phyloP scores from a whole-genome alignment of 92 coral and sea anemone species.

The Umimayanthus kanabou region DNA sequence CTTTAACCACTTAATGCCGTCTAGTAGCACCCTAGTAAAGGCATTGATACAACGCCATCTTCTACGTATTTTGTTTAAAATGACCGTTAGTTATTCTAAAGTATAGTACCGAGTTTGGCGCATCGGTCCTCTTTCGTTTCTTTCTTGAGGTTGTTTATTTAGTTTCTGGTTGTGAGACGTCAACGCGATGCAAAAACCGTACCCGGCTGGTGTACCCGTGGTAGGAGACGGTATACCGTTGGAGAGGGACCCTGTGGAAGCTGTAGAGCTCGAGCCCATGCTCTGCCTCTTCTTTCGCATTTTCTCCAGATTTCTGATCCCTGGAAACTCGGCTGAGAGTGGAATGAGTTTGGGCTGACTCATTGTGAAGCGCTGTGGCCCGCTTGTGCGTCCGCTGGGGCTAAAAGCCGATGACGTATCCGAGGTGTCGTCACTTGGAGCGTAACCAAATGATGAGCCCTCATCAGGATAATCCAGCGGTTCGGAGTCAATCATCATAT shows the following conservation, averaged over 20 bases:
- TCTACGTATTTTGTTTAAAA: not conserved
- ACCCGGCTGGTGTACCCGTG: constrained; percentile 58
- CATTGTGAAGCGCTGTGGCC: constrained; percentile 49
- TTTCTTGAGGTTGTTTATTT: not conserved
- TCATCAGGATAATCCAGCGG: constrained; percentile 70
- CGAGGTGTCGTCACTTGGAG: constrained; percentile 87
- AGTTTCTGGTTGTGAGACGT: constrained; percentile 56
- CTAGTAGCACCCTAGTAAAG: not conserved
- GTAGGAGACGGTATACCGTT: constrained; percentile 57
- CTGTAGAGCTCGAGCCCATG: constrained; percentile 72
- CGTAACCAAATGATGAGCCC: constrained; percentile 78
- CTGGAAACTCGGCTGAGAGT: constrained; percentile 82
- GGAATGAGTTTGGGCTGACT: constrained; percentile 79
- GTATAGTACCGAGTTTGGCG: constrained; percentile 38
- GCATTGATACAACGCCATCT: not conserved
- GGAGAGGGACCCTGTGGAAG: constrained; percentile 67
- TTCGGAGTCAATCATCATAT: constrained; percentile 59
- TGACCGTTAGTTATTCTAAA: not conserved
- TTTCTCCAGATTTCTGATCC: constrained; percentile 79
- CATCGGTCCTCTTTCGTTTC: constrained; percentile 1
- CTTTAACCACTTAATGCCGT: too few species aligned
- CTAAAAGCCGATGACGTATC: constrained; percentile 71
- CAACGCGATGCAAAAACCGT: constrained; percentile 83
- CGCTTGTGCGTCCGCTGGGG: constrained; percentile 39
- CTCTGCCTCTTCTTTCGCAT: constrained; percentile 84